Conservation (phyloP, 2,888 invertebrate genomes). For the Clusia tigrina region DNA sequence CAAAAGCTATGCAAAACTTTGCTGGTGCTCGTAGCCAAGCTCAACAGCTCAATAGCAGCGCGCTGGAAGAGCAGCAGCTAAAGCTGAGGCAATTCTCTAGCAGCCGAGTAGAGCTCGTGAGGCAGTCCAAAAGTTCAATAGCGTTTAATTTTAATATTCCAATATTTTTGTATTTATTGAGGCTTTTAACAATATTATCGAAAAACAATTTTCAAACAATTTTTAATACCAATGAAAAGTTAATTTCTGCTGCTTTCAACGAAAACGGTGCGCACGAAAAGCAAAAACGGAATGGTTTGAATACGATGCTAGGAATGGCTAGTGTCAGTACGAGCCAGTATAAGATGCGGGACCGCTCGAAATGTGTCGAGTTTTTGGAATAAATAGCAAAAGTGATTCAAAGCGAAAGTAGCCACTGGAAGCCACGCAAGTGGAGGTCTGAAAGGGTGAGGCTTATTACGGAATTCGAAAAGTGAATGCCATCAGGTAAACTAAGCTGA, state of each 20-base stretch:
- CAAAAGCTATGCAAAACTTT: neutral
- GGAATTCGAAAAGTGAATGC: too few species aligned
- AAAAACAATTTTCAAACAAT: slow-evolving; percentile 31
- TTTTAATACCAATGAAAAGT: slow-evolving; percentile 31
- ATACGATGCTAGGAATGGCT: too few species aligned
- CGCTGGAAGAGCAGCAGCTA: slow-evolving; percentile 11
- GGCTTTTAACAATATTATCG: slow-evolving; percentile 25
- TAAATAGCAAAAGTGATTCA: too few species aligned
- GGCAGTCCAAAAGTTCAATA: neutral
- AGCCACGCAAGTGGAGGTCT: neutral
- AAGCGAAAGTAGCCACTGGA: too few species aligned
- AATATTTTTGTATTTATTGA: neutral
- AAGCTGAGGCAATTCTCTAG: too few species aligned
- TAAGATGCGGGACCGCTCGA: neutral
- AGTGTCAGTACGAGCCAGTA: neutral
- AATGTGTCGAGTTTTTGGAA: too few species aligned
- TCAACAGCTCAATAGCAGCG: slow-evolving; percentile 16
- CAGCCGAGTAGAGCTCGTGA: neutral
- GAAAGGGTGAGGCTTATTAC: too few species aligned
- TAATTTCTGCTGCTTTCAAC: slow-evolving; percentile 15
- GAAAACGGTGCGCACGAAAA: neutral
- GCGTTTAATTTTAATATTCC: neutral
- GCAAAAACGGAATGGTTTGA: too few species aligned
- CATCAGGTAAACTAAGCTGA: too few species aligned
- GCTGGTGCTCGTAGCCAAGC: neutral